Evolutionary conservation across 2,797 vertebrate genomes (phyloP).

Genomic region (Rhabdomys pumilio): DNA sequence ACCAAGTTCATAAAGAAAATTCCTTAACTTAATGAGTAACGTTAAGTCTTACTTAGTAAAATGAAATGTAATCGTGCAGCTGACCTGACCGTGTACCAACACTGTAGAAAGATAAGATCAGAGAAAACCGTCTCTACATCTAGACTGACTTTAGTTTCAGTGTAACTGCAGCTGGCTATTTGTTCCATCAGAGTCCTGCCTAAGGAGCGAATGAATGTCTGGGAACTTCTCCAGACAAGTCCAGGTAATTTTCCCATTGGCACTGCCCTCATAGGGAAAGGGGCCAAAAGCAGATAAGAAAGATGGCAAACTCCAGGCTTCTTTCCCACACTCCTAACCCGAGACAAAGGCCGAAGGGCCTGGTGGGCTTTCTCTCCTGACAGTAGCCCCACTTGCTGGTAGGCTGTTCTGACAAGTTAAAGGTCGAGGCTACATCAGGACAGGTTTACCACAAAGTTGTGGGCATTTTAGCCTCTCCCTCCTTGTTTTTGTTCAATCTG

Average conservation of each 20-base stretch:
- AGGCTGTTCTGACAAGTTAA: background rate
- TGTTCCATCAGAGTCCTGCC: background rate
- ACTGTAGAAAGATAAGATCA: background rate
- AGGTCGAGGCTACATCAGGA: too few species aligned
- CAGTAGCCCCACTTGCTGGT: too few species aligned
- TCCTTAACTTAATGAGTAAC: background rate
- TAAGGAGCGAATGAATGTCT: background rate
- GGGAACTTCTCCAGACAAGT: background rate
- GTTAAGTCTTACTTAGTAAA: background rate
- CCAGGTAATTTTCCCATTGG: background rate
- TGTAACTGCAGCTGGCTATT: background rate
- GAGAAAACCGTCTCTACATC: background rate
- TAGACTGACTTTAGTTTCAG: background rate
- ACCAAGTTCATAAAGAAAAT: background rate
- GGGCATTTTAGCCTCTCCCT: background rate
- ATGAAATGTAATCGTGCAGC: background rate
- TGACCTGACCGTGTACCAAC: background rate
- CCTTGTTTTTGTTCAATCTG: background rate
- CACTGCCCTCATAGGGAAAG: background rate
- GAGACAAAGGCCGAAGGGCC: background rate
- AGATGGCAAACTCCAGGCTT: background rate
- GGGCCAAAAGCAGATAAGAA: background rate
- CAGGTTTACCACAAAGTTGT: background rate
- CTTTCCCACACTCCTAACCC: background rate
- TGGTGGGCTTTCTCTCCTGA: background rate